A percentile compares a stretch with the other conserved stretches of the same genome.
Evolutionary conservation across 1,140 invertebrate genomes (phyloP).

Genomic region (Leptopilina boulardi): DNA sequence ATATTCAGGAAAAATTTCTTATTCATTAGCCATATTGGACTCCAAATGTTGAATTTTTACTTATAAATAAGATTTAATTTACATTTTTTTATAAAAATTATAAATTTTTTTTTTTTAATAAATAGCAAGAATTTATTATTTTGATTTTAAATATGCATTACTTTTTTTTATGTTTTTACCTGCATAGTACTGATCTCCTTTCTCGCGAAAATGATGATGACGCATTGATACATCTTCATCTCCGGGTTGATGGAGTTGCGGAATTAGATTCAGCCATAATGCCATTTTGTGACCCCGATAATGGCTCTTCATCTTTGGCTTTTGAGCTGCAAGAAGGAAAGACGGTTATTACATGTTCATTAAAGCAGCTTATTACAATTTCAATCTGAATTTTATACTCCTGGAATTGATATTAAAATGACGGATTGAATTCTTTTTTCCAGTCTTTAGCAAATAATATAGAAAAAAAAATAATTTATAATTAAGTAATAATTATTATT

Average conservation of each 20-base stretch:
- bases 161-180: slow-evolving; percentile 64
- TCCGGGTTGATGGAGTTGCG: slow-evolving; percentile 88
- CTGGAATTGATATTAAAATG: background rate
- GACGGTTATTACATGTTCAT: slow-evolving; percentile 3
- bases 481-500: background rate
- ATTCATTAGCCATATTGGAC: too few relatives aligned
- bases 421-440: background rate
- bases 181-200: slow-evolving; percentile 84
- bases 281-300: slow-evolving; percentile 94
- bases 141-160: background rate
- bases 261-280: slow-evolving; percentile 94
- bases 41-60: too few relatives aligned
- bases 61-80: too few relatives aligned
- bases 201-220: slow-evolving; percentile 86
- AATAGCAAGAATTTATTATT: too few relatives aligned
- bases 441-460: background rate
- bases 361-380: background rate
- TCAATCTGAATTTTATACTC: background rate
- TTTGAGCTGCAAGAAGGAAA: slow-evolving; percentile 78
- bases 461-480: too few relatives aligned
- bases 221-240: slow-evolving; percentile 84
- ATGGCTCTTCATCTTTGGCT: slow-evolving; percentile 86
- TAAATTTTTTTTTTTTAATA: too few relatives aligned
- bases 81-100: too few relatives aligned
- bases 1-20: too few relatives aligned